Evolutionary conservation across 2,888 invertebrate species (phyloP).

Genomic region (Drosophila imparisetae): DNA sequence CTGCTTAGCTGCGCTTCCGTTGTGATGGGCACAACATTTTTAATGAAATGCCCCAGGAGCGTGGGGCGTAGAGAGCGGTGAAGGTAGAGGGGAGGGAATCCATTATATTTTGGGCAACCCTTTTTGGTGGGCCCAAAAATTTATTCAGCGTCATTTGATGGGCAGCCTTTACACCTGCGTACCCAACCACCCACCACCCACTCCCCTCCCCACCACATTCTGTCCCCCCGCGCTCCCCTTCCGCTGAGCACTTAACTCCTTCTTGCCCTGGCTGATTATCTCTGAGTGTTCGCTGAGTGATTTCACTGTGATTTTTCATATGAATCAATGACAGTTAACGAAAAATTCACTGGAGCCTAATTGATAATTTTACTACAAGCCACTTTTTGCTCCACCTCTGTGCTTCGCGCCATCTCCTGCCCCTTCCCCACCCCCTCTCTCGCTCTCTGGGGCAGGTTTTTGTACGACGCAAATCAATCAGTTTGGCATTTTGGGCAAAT

Average conservation of each 20-base stretch:
- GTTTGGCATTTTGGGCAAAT: conserved; percentile 70
- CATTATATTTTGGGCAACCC: conserved; percentile 43
- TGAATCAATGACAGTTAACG: conserved; percentile 55
- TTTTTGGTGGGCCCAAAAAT: conserved; percentile 32
- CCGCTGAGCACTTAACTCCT: conserved; percentile 40
- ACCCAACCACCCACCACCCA: not conserved
- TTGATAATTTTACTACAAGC: conserved; percentile 61
- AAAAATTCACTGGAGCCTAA: conserved; percentile 45
- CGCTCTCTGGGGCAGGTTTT: not conserved
- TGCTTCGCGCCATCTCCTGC: conserved; percentile 7
- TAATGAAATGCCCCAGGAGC: conserved; percentile 46
- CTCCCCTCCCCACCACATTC: not conserved
- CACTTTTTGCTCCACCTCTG: not conserved
- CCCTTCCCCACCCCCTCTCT: not conserved
- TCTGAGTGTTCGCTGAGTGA: conserved; percentile 55
- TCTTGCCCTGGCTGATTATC: conserved; percentile 46
- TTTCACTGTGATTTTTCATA: conserved; percentile 73
- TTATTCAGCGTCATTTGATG: conserved; percentile 49
- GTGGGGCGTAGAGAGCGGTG: not conserved
- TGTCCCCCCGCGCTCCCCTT: not conserved
- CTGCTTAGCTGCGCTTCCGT: conserved; percentile 24
- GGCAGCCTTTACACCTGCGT: conserved; percentile 57
- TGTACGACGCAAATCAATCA: conserved; percentile 65
- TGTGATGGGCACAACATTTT: conserved; percentile 27
- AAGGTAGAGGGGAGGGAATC: not conserved